A percentile compares a stretch with the other conserved stretches of the same genome.
phyloP scores from a whole-genome alignment of 2,113 vertebrate species.

The Malurus melanocephalus region DNA sequence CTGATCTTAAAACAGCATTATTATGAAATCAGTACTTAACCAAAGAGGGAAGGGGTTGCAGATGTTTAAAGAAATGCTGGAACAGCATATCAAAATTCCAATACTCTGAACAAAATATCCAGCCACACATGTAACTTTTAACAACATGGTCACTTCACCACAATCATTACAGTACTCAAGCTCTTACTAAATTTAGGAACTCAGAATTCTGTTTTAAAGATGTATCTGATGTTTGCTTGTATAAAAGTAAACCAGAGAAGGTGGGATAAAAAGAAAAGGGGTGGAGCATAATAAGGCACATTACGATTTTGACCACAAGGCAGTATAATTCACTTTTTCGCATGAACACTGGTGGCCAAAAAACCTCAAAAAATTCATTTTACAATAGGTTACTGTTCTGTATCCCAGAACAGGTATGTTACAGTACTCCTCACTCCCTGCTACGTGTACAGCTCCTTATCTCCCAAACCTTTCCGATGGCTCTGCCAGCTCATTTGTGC shows the following conservation, averaged over 20 bases:
- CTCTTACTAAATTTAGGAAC: background rate
- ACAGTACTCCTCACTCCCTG: background rate
- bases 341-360: background rate
- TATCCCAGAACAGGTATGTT: background rate
- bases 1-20: background rate
- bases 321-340: background rate
- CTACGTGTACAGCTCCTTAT: background rate
- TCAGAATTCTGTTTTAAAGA: background rate
- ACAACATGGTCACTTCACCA: background rate
- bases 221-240: background rate
- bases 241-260: background rate
- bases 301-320: background rate
- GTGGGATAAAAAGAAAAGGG: background rate
- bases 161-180: background rate
- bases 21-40: background rate
- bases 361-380: background rate
- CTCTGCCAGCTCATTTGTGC: background rate
- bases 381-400: background rate
- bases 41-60: background rate
- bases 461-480: background rate
- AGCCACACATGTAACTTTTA: background rate
- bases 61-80: background rate
- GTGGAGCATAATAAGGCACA: rapidly evolving
- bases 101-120: background rate
- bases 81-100: background rate